Evolutionary conservation across 2,888 invertebrate species (phyloP).

Genomic region (Catocala nupta): DNA sequence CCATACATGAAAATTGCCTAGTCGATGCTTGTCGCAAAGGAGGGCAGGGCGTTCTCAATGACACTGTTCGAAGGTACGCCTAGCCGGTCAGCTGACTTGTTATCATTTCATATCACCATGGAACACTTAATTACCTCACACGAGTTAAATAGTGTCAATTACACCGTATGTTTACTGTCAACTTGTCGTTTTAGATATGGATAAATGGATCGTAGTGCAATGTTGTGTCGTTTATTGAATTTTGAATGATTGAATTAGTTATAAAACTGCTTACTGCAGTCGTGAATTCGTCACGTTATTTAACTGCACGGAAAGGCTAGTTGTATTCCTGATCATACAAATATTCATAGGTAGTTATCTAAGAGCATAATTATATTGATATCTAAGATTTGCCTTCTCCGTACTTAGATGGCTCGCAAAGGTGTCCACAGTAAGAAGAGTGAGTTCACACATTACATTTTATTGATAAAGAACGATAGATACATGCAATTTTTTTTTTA

Average conservation of each 20-base stretch:
- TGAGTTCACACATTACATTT: too few relatives aligned
- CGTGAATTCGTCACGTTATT: too few relatives aligned
- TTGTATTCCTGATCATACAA: too few relatives aligned
- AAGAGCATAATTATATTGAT: too few relatives aligned
- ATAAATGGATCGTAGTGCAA: neutral
- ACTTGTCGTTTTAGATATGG: neutral
- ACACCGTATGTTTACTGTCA: conserved; percentile 21
- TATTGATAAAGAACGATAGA: too few relatives aligned
- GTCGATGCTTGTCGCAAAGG: conserved; percentile 59
- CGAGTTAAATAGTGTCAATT: conserved; percentile 31
- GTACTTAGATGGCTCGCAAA: too few relatives aligned
- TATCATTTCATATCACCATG: conserved; percentile 66
- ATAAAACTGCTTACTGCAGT: neutral
- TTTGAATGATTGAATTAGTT: neutral
- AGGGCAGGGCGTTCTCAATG: conserved; percentile 81
- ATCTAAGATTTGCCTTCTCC: too few relatives aligned
- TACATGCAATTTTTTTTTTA: too few relatives aligned
- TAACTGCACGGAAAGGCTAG: too few relatives aligned
- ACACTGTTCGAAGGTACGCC: conserved; percentile 65
- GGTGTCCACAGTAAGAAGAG: too few relatives aligned
- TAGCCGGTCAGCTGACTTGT: conserved; percentile 68
- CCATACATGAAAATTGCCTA: conserved; percentile 73
- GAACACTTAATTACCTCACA: conserved; percentile 41
- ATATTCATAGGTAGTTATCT: too few relatives aligned
- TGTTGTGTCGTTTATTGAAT: neutral